Conservation (phyloP, 2,113 vertebrate genomes). For the Oreochromis aureus region DNA sequence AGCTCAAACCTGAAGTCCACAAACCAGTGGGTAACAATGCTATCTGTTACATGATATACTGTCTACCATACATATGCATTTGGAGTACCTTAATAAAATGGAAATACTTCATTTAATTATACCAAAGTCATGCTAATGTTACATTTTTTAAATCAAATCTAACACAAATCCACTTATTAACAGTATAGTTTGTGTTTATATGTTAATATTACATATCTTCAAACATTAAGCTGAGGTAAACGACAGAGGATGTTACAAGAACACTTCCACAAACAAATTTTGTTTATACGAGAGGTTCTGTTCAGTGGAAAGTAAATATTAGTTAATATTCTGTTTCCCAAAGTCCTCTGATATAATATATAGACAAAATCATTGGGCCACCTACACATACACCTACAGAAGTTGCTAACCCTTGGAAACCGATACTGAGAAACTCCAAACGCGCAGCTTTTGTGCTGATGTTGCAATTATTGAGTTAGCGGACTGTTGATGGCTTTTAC, state of each 20-base stretch:
- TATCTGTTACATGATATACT: not conserved
- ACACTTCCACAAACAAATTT: not conserved
- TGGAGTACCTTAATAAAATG: not conserved
- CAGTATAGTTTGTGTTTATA: not conserved
- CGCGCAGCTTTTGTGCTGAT: not conserved
- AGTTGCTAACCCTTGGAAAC: not conserved
- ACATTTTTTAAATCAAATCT: not conserved
- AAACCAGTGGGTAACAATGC: not conserved
- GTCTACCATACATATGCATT: not conserved
- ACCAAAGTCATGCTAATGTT: not conserved
- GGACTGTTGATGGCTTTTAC: not conserved
- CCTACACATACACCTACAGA: not conserved
- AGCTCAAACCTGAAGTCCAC: not conserved
- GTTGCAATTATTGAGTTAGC: not conserved
- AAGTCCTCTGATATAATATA: not conserved
- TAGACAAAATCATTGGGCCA: not conserved
- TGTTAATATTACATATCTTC: not conserved
- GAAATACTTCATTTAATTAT: not conserved
- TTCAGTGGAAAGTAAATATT: not conserved
- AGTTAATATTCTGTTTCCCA: not conserved
- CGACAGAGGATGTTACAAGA: not conserved
- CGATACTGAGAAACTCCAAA: not conserved
- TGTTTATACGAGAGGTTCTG: not conserved
- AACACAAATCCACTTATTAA: not conserved
- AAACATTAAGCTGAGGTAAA: not conserved